These are phyloP conservation scores for Campylomormyrus tamandua DNA, from an alignment of 2,113 vertebrate species.

Conservation along the genomic window DNA sequence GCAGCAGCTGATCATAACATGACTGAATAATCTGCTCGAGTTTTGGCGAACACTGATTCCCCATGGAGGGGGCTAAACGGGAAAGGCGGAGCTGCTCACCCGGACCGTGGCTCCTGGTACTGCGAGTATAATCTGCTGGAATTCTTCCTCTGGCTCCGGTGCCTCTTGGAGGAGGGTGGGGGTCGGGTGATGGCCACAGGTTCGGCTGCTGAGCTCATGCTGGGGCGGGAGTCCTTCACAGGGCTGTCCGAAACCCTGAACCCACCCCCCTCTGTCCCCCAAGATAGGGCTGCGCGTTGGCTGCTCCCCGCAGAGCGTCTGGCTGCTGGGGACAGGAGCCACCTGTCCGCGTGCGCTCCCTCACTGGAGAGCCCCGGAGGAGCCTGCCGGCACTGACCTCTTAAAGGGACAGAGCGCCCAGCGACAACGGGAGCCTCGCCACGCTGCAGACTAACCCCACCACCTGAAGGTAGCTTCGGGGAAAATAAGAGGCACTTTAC, in stretches of 20 bases:
- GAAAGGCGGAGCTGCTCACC: conserved; percentile 59
- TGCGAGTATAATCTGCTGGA: conserved; percentile 64
- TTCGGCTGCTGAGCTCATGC: conserved; percentile 50
- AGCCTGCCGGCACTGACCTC: conserved; percentile 38
- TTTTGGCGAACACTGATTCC: background rate
- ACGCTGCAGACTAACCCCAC: background rate
- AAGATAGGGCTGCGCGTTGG: background rate
- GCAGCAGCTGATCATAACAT: background rate
- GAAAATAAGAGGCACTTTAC: background rate
- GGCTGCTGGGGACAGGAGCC: conserved; percentile 4
- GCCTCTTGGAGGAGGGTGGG: conserved; percentile 61
- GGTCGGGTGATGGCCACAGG: conserved; percentile 47
- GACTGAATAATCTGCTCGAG: background rate
- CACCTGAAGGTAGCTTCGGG: background rate
- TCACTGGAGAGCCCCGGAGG: conserved; percentile 38
- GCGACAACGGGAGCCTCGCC: background rate
- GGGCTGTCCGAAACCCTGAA: conserved; percentile 9
- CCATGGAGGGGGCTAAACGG: background rate
- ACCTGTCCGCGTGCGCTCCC: conserved; percentile 38
- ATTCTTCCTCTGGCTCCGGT: conserved; percentile 67
- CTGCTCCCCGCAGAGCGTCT: background rate
- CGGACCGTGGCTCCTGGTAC: conserved; percentile 71
- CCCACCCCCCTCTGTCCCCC: background rate
- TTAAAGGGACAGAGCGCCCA: conserved; percentile 59
- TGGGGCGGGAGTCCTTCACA: background rate